Evolutionary conservation across 2,888 invertebrate species (phyloP).

Genomic region (Temnothorax rugatulus): DNA sequence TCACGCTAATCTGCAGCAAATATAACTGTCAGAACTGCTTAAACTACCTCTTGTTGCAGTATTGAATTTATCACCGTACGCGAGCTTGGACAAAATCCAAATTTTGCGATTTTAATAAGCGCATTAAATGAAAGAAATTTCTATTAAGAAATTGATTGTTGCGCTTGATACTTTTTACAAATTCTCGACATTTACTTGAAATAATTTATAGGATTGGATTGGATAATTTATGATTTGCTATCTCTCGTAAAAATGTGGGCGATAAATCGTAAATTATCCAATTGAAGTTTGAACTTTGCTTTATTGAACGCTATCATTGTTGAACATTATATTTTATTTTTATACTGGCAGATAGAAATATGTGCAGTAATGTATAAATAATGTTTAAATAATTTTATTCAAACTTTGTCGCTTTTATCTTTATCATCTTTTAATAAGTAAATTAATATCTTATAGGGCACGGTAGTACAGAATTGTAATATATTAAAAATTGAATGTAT

Average conservation of each 20-base stretch:
- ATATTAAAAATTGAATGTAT: neutral
- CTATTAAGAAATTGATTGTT: constrained; percentile 22
- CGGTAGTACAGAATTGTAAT: neutral
- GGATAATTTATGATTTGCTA: neutral
- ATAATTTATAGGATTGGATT: constrained; percentile 6
- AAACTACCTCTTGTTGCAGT: constrained; percentile 7
- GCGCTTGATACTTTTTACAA: neutral
- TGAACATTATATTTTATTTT: constrained; percentile 8
- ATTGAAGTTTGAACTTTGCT: neutral
- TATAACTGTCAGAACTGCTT: constrained; percentile 20
- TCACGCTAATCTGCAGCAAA: neutral
- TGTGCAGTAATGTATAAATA: neutral
- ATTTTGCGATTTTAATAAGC: constrained; percentile 13
- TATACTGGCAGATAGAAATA: neutral
- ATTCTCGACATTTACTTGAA: neutral
- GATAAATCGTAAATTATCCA: constrained; percentile 19
- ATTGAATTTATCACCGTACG: constrained; percentile 12
- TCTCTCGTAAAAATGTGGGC: neutral
- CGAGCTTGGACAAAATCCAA: neutral
- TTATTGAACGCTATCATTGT: neutral
- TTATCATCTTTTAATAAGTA: neutral
- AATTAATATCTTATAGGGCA: neutral
- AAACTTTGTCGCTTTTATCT: neutral
- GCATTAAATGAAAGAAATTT: neutral
- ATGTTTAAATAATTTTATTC: neutral